phyloP scores from a whole-genome alignment of 2,888 invertebrate genomes.

The Harpagoxenus sublaevis region DNA sequence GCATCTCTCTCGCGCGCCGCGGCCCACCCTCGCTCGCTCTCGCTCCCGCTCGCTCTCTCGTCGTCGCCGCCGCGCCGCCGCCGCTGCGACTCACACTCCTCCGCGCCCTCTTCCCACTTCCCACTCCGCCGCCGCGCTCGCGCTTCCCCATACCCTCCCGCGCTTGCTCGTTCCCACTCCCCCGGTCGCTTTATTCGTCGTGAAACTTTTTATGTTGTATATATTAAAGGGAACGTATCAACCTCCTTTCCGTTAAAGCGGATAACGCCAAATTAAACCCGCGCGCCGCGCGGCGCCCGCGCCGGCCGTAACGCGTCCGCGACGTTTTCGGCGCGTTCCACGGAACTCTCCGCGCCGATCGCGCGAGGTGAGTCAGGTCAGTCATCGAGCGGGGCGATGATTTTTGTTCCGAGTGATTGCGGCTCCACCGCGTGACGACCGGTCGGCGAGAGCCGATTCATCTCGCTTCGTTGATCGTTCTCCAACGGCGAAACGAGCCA shows the following conservation, averaged over 20 bases:
- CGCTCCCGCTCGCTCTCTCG: slow-evolving; percentile 25
- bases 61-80: slow-evolving; percentile 17
- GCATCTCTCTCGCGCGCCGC: slow-evolving; percentile 40
- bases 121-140: slow-evolving; percentile 54
- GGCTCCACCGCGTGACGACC: neutral
- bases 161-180: slow-evolving; percentile 71
- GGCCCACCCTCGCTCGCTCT: slow-evolving; percentile 49
- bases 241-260: slow-evolving; percentile 81
- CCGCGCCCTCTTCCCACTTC: slow-evolving; percentile 28
- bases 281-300: neutral
- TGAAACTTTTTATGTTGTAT: slow-evolving; percentile 85
- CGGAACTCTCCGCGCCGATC: neutral
- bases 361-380: neutral
- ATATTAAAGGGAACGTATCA: slow-evolving; percentile 84
- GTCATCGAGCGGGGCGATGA: neutral
- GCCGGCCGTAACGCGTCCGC: neutral
- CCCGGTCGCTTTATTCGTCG: slow-evolving; percentile 83
- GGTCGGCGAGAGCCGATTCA: neutral
- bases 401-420: neutral
- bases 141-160: slow-evolving; percentile 54
- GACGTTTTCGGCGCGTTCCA: neutral
- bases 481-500: neutral
- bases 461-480: neutral
- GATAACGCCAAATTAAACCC: slow-evolving; percentile 82
- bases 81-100: slow-evolving; percentile 48